Base-by-base conservation (phyloP, 2,888 invertebrate genomes). In the Temnothorax unifasciatus region DNA sequence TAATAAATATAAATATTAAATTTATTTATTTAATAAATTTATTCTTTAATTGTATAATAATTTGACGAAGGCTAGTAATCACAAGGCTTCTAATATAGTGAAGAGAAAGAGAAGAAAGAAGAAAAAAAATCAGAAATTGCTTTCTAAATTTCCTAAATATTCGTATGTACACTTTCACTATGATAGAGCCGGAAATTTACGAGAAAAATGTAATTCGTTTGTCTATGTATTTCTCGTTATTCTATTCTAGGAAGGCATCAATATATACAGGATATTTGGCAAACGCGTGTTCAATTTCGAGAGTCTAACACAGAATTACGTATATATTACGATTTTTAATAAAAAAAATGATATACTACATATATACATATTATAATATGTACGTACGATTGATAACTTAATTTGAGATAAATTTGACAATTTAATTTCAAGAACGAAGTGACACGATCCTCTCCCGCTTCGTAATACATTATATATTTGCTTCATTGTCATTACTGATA, bases 401-500 rank as follows among this genome's bases (percentile, higher is more conserved):
- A 18, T 34, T 61, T 34, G 9, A 61, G 3, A 61, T 61, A 29
- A 59, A 59, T 8, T 61, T 63, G 21, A 63, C 21, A 38, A 64
- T 5, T 64, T 2, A 64, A 25, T 64, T 64, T 64, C 3, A 6
- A 18, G 8, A 38, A 25, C 41, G 21, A 41, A 6, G 11, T n/a
- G n/a, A 11, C 11, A 3, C 21, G n/a, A 41, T 63, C 0, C 18
- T 5, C 6, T 6, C 6, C 0, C 13, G 6, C 5, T 18, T 52
- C 6, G 8, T 41, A 54, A 54, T 21, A 63, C 4, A 21, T 2
- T 63, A 34, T 18, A 3, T 41, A 3, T 64, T 54, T 9, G 25
- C 18, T 52, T 52, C 6, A 69, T 77, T 68, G 18, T 66, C 15
- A 57, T n/a, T 41, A 54, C 6, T 29, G 11, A 34, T 29, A 75